Evolutionary conservation across 2,888 invertebrate species (phyloP).

Genomic region (Monochamus alternatus): DNA sequence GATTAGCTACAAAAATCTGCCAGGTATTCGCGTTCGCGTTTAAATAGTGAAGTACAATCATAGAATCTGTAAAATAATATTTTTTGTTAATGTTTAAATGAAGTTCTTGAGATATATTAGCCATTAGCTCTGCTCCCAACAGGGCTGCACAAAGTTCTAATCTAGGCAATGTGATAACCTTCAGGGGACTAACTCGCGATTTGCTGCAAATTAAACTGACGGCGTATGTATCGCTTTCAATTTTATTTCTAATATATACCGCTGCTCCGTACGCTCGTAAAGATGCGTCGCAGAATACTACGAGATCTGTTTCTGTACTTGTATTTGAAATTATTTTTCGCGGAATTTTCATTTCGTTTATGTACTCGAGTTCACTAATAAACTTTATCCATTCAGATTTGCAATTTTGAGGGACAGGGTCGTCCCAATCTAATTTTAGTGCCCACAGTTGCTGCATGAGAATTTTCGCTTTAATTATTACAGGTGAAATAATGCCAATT

Average conservation of each 20-base stretch:
- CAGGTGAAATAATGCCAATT: conserved; percentile 1
- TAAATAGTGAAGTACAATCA: background rate
- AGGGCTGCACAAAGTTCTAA: background rate
- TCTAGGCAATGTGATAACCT: background rate
- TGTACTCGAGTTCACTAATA: background rate
- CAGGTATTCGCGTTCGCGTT: background rate
- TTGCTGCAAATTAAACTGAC: background rate
- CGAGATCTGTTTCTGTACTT: background rate
- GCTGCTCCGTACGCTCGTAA: background rate
- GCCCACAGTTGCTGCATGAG: conserved; percentile 19
- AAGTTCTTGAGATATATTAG: background rate
- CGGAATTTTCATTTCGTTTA: background rate
- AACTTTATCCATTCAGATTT: background rate
- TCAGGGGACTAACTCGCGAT: background rate
- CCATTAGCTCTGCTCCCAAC: background rate
- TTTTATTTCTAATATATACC: background rate
- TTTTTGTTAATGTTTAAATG: background rate
- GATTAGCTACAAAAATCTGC: background rate
- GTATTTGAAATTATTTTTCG: background rate
- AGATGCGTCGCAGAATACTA: background rate
- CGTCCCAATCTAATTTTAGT: background rate
- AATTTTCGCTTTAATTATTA: conserved; percentile 17
- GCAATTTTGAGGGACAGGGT: background rate
- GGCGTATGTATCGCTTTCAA: background rate
- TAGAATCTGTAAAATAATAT: background rate